phyloP scores from a whole-genome alignment of 2,797 vertebrate genomes.

The Microcaecilia unicolor region DNA sequence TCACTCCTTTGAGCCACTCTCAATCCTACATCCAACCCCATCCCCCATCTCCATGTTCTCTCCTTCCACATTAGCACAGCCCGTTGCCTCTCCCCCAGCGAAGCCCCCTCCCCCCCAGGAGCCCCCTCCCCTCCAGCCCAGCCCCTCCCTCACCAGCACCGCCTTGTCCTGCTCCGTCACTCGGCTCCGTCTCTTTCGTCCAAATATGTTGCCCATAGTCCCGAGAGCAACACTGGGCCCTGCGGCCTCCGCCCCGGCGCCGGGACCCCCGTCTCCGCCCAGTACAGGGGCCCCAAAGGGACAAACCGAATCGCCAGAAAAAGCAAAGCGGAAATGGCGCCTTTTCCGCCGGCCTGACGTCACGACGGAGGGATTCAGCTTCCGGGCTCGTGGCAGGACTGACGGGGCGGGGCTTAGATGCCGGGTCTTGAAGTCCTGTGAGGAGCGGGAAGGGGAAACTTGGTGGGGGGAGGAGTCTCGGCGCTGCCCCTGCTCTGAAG shows the following conservation, averaged over 20 bases:
- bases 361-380: accelerated
- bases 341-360: no score
- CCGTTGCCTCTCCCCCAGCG: no score
- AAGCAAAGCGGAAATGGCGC: not conserved
- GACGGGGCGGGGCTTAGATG: accelerated
- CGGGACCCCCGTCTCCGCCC: no score
- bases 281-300: conserved; percentile 26
- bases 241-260: not conserved
- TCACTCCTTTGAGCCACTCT: no score
- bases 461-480: no score
- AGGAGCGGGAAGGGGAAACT: not conserved
- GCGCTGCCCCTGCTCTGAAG: no score
- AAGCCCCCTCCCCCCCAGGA: no score
- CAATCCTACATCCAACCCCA: no score
- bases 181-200: conserved; percentile 75
- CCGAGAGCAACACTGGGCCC: conserved; percentile 1
- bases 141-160: conserved; percentile 63
- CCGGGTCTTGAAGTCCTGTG: not conserved
- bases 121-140: no score
- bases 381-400: no score
- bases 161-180: conserved; percentile 85
- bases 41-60: no score
- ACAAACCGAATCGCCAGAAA: not conserved
- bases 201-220: conserved; percentile 80
- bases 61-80: no score